A percentile compares a stretch with the other conserved stretches of the same genome.
Evolutionary conservation across 1,140 invertebrate species (phyloP).

Genomic region (Lucilia sericata): DNA sequence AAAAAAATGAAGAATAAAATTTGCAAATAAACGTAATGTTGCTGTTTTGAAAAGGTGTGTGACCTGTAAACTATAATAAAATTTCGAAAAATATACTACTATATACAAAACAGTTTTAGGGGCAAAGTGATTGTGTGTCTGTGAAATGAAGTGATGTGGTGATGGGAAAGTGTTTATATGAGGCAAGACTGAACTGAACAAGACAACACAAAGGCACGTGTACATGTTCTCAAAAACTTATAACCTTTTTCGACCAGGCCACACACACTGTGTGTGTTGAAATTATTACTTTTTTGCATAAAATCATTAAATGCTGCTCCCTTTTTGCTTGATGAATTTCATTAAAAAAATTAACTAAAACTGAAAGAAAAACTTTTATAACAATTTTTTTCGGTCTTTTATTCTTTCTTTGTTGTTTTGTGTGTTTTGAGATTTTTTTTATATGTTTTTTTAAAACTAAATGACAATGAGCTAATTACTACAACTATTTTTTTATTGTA

Average conservation of each 20-base stretch:
- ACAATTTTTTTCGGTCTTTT: not conserved
- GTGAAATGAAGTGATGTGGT: not conserved
- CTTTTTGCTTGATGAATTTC: not conserved
- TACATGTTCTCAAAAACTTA: constrained; percentile 8
- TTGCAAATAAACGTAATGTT: not conserved
- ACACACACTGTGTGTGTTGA: not conserved
- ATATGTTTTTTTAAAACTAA: not conserved
- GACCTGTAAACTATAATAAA: constrained; percentile 6
- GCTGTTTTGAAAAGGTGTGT: not conserved
- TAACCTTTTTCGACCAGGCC: not conserved
- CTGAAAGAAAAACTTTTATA: not conserved
- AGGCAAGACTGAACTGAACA: not conserved
- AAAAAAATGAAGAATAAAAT: not conserved
- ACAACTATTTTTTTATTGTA: not conserved
- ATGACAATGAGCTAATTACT: not conserved
- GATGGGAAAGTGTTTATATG: constrained; percentile 1
- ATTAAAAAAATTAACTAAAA: not conserved
- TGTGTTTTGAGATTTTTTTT: not conserved
- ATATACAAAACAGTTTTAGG: not conserved
- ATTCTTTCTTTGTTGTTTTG: not conserved
- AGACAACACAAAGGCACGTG: not conserved
- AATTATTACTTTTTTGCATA: constrained; percentile 22
- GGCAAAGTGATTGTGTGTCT: not conserved
- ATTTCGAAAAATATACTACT: not conserved
- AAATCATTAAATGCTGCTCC: constrained; percentile 25